Evolutionary conservation across 1,140 invertebrate species (phyloP), one percentile per base, ranked within the genome.

Genomic region (Andricus grossulariae): DNA sequence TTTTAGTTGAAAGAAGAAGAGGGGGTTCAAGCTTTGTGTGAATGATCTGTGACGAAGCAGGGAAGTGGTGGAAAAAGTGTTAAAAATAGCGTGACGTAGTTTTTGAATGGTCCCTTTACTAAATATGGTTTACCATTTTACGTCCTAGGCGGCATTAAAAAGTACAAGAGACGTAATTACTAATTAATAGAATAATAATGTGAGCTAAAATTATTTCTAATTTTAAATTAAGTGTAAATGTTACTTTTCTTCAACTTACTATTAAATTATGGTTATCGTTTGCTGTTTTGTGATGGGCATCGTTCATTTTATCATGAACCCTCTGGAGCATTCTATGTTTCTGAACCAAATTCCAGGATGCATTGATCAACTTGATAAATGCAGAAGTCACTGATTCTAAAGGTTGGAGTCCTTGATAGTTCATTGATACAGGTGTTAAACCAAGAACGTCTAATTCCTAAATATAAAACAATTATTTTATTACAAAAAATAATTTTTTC

Each of bases 391-490:
- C 70, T n/a, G 75, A 73, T 18, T 82, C 77, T 25, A 50, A 10
- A 0, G 78, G 76, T 25, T 72, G 50, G 16, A 71, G 15, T 39
- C 79, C 45, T 57, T 76, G 39, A 11, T 50, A 74, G n/a, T 57
- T 32, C 32, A 25, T 3, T 7, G 52, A 45, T 25, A 78, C 21
- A 21, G 80, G 7, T 21, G 52, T 5, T 7, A 82, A 66, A 50
- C 57, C 80, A 7, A 84, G 75, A 25, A 77, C 81, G 45, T 84
- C 84, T 21, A 86, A 81, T 82, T 86, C 86, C 80, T 87, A 51
- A 45, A 76, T 19, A 6, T 32, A 76, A 39, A 52, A 3, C 50
- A 19, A 45, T 25, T 19, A 25, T 60, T 39, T n/a, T 3, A 0
- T 32, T 39, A 66, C 13, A 12, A n/a, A 2, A 32, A 32, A 32